Percentiles rank a stretch among this genome's conserved stretches.
Conservation (phyloP, 2,888 invertebrate species). For the Lamellibrachia satsuma region DNA sequence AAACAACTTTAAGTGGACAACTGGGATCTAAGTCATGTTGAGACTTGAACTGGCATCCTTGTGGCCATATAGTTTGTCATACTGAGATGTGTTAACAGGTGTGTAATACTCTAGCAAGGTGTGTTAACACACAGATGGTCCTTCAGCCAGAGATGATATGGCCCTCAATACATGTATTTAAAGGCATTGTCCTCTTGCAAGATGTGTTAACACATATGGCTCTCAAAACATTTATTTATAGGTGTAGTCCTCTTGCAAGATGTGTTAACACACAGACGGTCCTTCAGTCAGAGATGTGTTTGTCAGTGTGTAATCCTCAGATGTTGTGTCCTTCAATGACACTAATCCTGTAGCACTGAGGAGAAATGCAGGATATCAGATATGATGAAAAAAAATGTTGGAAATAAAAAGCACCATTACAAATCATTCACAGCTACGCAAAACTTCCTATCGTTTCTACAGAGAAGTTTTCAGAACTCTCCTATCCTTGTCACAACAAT, state of each 20-base stretch:
- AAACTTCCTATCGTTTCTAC: not conserved
- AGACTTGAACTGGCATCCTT: not conserved
- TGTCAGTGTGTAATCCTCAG: not conserved
- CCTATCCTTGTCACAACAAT: not conserved
- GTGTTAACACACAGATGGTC: not conserved
- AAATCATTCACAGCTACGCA: not conserved
- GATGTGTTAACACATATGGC: not conserved
- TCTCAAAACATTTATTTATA: not conserved
- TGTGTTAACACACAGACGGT: not conserved
- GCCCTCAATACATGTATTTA: not conserved
- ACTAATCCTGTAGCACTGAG: not conserved
- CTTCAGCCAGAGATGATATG: not conserved
- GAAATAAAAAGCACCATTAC: not conserved
- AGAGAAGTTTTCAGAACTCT: not conserved
- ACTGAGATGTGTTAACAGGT: not conserved
- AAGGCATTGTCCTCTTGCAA: not conserved
- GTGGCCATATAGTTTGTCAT: not conserved
- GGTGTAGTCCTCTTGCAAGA: not conserved
- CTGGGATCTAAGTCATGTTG: not conserved
- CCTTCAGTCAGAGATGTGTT: not conserved
- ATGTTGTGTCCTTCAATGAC: not conserved
- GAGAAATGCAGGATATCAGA: not conserved
- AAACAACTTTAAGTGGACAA: not conserved
- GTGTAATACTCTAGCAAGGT: not conserved
- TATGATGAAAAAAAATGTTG: not conserved